These are phyloP conservation scores for Microtus pennsylvanicus DNA, from an alignment of 2,113 vertebrate species.

Conservation along the genomic window DNA sequence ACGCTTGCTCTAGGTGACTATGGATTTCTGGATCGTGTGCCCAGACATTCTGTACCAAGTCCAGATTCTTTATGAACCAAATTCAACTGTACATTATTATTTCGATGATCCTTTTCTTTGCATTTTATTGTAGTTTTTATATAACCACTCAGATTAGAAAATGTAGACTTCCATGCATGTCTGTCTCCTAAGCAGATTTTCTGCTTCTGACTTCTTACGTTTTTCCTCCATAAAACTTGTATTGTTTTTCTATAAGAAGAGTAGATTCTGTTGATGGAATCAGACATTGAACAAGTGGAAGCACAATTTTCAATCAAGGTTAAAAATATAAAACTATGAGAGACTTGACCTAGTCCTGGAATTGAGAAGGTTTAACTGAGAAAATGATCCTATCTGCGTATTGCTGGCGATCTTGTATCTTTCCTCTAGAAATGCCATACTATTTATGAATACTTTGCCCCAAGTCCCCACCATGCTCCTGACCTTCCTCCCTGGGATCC, in stretches of 20 bases:
- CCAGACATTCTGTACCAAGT: background rate
- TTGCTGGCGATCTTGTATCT: background rate
- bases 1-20: background rate
- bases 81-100: background rate
- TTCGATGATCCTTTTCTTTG: background rate
- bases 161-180: background rate
- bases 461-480: too few relatives aligned
- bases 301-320: background rate
- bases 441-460: background rate
- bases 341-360: background rate
- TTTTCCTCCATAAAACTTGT: background rate
- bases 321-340: conserved; percentile 7
- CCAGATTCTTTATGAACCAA: background rate
- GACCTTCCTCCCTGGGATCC: background rate
- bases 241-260: background rate
- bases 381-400: background rate
- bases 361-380: background rate
- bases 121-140: background rate
- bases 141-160: background rate
- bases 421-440: background rate
- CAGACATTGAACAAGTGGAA: background rate
- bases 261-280: background rate
- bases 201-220: background rate
- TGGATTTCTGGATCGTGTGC: background rate
- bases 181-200: background rate